Evolutionary conservation across 2,888 invertebrate species (phyloP).

Genomic region (Cyclophora albipunctata): DNA sequence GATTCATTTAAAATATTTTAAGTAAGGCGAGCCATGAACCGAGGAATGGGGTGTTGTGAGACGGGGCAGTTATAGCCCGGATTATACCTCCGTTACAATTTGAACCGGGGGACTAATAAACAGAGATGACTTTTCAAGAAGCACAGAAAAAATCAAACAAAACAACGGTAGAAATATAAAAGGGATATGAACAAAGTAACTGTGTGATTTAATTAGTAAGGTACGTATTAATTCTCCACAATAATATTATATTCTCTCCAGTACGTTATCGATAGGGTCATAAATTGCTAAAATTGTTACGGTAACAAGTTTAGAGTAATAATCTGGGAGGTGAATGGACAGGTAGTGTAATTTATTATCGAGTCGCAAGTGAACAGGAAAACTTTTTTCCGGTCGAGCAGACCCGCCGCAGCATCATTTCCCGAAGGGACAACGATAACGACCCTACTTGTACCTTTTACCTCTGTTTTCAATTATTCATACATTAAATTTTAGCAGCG

Average conservation of each 20-base stretch:
- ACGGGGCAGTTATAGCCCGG: slow-evolving; percentile 5
- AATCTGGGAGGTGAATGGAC: slow-evolving; percentile 27
- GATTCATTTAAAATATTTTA: no score
- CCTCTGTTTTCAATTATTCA: slow-evolving; percentile 67
- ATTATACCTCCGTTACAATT: not conserved
- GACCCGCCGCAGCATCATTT: slow-evolving; percentile 49
- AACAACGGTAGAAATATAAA: no score
- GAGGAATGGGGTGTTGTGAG: slow-evolving; percentile 4
- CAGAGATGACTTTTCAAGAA: slow-evolving; percentile 7
- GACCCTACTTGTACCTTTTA: slow-evolving; percentile 57
- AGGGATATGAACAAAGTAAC: no score
- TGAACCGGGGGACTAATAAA: slow-evolving; percentile 16
- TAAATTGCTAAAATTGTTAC: slow-evolving; percentile 12
- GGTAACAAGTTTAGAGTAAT: slow-evolving; percentile 2
- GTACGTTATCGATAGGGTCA: not conserved
- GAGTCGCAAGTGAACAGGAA: slow-evolving; percentile 38
- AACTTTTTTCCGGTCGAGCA: slow-evolving; percentile 43
- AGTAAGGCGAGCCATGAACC: no score
- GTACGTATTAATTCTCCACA: no score
- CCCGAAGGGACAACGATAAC: slow-evolving; percentile 55
- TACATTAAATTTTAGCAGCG: slow-evolving; percentile 51
- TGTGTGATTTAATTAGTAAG: no score
- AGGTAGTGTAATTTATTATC: slow-evolving; percentile 36
- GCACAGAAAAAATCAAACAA: not conserved
- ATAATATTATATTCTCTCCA: no score